Evolutionary conservation across 2,888 invertebrate species (phyloP).

Genomic region (Linhomoeus sp.): DNA sequence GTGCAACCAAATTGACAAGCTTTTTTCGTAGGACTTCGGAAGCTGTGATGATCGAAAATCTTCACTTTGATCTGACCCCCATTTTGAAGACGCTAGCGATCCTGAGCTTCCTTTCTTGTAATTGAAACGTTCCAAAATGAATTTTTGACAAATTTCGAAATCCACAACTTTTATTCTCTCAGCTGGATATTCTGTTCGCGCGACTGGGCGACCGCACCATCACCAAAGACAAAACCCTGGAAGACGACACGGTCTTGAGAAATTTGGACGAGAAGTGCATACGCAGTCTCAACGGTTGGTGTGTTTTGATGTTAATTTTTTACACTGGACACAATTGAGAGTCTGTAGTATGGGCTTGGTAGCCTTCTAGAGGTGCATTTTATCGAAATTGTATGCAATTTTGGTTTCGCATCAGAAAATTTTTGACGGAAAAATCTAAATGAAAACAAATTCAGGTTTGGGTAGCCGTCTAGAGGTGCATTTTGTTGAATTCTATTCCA

Average conservation of each 20-base stretch:
- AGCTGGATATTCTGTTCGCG: conserved; percentile 84
- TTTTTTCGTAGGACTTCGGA: no score
- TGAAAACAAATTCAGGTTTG: no score
- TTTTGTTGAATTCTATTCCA: no score
- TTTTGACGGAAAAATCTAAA: no score
- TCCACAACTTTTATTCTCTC: conserved; percentile 8
- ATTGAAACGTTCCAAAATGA: not conserved
- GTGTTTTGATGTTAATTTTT: not conserved
- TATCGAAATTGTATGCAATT: no score
- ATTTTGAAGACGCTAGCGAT: not conserved
- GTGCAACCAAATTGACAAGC: no score
- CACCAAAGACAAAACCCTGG: conserved; percentile 65
- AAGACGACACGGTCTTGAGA: conserved; percentile 71
- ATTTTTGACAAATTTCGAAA: conserved; percentile 1
- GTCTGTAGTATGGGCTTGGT: no score
- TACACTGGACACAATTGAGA: no score
- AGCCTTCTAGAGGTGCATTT: no score
- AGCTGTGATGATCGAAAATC: no score
- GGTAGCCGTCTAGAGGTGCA: no score
- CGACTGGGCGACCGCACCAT: conserved; percentile 68
- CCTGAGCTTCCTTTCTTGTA: not conserved
- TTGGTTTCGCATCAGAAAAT: no score
- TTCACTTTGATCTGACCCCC: not conserved
- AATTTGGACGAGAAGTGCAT: conserved; percentile 91
- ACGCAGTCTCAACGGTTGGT: conserved; percentile 61